Base-by-base conservation (phyloP, 2,797 vertebrate genomes). In the Paratrypauchen microcephalus region DNA sequence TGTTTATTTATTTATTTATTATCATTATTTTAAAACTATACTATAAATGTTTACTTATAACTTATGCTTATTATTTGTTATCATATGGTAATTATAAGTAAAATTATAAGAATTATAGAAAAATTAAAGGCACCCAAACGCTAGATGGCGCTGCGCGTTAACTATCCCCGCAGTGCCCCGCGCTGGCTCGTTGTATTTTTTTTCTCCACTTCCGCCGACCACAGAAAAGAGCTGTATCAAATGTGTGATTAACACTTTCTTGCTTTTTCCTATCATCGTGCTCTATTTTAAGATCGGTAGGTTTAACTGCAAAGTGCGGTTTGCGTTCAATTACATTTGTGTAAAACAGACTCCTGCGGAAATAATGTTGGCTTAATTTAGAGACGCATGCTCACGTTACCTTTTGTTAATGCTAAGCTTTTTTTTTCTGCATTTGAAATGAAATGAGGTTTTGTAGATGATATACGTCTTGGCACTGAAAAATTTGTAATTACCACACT, bases 371-470 rank as follows among this genome's bases (percentile, higher is more conserved):
- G 5, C 6, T 9, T 48, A 0, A 18, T 18, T 64, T 23, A 13
- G 52, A 83, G 77, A 60, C 79, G 48, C 73, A 75, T 76, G 83
- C 82, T 65, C 63, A 26, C 5, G 62, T 30, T 79, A 21, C 36
- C 15, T n/a, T 63, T 26, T 24, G 80, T 83, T 60, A 60, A 15
- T 23, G n/a, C 62, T 57, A 32, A n/a, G 19, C n/a, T 19, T 58
- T 13, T 23, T 23, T 2, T 6, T 16, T 16, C 21, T 19, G 24
- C 13, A 8, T 5, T 6, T 13, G 28, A 21, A 16, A 66, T 52
- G 1, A 24, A 59, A 19, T 60, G 0, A 8, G 8, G 18, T n/a
- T 36, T 36, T 30, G 19, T 21, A n/a, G 50, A 60, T 60, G 7
- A 36, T 60, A 3, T 2, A 15, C 54, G 11, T 56, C 50, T 1